Percentiles rank a stretch among this genome's conserved stretches.
Evolutionary conservation across 2,888 invertebrate species (phyloP).

Genomic region (Pristionchus exspectatus): DNA sequence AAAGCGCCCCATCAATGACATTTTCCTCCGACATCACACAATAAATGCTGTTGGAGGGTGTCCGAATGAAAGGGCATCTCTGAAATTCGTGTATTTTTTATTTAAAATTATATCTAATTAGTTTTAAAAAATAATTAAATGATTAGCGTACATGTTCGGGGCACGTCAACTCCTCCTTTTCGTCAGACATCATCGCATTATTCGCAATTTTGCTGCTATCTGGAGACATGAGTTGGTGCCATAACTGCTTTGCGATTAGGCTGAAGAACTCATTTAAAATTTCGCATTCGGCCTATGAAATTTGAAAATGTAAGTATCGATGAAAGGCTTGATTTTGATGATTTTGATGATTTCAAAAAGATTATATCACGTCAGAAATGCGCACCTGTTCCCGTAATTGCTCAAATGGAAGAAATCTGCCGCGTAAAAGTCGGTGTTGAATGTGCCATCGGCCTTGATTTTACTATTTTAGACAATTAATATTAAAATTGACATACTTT

Average conservation of each 20-base stretch:
- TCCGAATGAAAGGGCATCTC: neutral
- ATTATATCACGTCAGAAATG: too few species aligned
- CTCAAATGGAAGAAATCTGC: neutral
- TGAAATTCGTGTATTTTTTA: too few species aligned
- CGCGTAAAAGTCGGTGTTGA: neutral
- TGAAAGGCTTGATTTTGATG: too few species aligned
- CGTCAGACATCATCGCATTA: neutral
- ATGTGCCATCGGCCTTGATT: neutral
- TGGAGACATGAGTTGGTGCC: neutral
- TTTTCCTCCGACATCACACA: neutral
- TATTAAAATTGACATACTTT: neutral
- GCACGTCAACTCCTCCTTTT: neutral
- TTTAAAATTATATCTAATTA: too few species aligned
- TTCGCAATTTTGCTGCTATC: neutral
- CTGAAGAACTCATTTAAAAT: neutral
- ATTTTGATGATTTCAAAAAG: too few species aligned
- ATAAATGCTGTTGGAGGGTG: neutral
- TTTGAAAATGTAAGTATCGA: too few species aligned
- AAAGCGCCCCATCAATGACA: neutral
- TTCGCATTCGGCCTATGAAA: too few species aligned
- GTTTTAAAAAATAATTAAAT: too few species aligned
- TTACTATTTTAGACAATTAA: neutral
- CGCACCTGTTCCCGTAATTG: slow-evolving; percentile 4
- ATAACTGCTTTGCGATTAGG: neutral
- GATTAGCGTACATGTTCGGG: neutral